phyloP scores from a whole-genome alignment of 2,113 vertebrate genomes.

The Tachysurus vachellii region DNA sequence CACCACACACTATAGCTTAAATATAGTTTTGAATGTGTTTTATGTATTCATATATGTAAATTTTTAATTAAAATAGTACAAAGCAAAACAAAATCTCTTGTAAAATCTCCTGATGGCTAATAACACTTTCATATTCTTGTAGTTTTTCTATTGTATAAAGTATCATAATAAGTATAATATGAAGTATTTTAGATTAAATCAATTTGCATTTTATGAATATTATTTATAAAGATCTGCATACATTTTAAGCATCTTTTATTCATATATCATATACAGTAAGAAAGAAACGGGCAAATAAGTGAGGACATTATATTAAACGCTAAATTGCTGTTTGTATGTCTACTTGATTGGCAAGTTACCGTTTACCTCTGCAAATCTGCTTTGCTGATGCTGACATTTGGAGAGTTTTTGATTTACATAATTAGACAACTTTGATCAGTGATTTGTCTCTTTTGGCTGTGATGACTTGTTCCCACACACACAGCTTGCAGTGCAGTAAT shows the following conservation, averaged over 20 bases:
- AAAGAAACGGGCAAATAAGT: not conserved
- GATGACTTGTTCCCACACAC: conserved; percentile 66
- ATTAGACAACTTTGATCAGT: conserved; percentile 79
- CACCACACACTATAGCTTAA: not conserved
- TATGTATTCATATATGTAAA: not conserved
- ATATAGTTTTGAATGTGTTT: no score
- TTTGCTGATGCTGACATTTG: conserved; percentile 73
- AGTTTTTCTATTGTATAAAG: not conserved
- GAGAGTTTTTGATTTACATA: conserved; percentile 78
- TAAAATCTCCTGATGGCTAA: conserved; percentile 28
- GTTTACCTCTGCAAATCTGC: conserved; percentile 69
- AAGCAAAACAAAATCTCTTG: conserved; percentile 14
- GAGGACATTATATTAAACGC: conserved; percentile 10
- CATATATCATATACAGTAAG: not conserved
- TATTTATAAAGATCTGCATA: not conserved
- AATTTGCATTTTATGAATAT: not conserved
- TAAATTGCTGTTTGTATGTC: conserved; percentile 61
- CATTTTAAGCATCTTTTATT: not conserved
- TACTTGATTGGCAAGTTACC: conserved; percentile 57
- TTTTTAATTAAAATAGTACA: not conserved
- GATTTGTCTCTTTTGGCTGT: conserved; percentile 68
- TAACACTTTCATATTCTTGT: not conserved
- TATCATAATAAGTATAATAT: not conserved
- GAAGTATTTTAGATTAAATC: not conserved
- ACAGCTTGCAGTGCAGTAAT: conserved; percentile 64